Evolutionary conservation across 2,888 invertebrate genomes (phyloP).

Genomic region (Nephrotoma appendiculata): DNA sequence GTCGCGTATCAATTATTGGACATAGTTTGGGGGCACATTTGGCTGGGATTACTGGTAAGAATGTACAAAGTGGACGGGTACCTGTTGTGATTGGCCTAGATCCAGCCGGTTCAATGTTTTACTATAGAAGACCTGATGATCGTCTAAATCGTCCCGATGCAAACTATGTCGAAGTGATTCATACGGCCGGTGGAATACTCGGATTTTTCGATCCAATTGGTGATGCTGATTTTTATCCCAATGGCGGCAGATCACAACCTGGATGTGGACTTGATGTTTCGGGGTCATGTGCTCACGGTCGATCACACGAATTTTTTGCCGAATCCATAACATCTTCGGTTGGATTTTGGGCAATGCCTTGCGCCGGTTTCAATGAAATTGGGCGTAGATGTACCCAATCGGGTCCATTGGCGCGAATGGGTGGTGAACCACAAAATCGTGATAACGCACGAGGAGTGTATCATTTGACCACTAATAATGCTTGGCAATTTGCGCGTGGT

Average conservation of each 20-base stretch:
- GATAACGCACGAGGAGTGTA: slow-evolving; percentile 22
- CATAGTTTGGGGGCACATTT: slow-evolving; percentile 45
- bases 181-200: slow-evolving; percentile 19
- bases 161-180: background rate
- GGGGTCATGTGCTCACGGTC: slow-evolving; percentile 22
- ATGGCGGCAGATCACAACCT: slow-evolving; percentile 27
- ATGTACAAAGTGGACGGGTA: slow-evolving; percentile 34
- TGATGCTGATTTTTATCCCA: slow-evolving; percentile 30
- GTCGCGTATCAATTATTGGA: slow-evolving; percentile 37
- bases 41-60: slow-evolving; percentile 40
- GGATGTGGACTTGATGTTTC: slow-evolving; percentile 21
- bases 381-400: slow-evolving; percentile 15
- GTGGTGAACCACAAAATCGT: slow-evolving; percentile 23
- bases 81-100: background rate
- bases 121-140: background rate
- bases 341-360: slow-evolving; percentile 9
- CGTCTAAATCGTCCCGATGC: background rate
- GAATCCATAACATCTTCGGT: slow-evolving; percentile 20
- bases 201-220: slow-evolving; percentile 26
- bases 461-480: slow-evolving; percentile 22
- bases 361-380: slow-evolving; percentile 8
- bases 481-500: slow-evolving; percentile 19
- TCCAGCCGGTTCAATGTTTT: background rate
- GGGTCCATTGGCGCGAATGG: slow-evolving; percentile 25
- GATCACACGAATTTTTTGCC: slow-evolving; percentile 25